These are phyloP conservation scores for Raillietiella orientalis DNA, from an alignment of 2,888 invertebrate species.

Conservation along the genomic window DNA sequence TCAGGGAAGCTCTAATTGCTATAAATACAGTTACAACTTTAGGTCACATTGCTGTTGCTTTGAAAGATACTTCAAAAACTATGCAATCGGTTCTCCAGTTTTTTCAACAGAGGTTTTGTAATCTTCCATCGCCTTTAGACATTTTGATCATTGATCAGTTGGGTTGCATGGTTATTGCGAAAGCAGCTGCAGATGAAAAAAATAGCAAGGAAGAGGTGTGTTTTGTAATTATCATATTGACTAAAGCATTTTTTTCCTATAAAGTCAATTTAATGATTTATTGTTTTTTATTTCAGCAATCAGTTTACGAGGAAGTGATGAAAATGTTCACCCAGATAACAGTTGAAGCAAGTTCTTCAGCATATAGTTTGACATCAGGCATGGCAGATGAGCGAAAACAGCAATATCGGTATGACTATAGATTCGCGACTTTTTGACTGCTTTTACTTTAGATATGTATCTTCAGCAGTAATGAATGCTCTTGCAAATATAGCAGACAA, in stretches of 20 bases:
- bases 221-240: constrained; percentile 4
- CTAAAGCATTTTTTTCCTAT: constrained; percentile 9
- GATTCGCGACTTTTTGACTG: constrained; percentile 4
- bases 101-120: constrained; percentile 75
- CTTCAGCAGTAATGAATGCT: constrained; percentile 80
- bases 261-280: not conserved
- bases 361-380: constrained; percentile 21
- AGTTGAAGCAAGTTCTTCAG: constrained; percentile 54
- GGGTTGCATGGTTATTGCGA: constrained; percentile 89
- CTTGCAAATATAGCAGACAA: constrained; percentile 83
- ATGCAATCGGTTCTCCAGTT: constrained; percentile 84
- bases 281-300: constrained; percentile 13
- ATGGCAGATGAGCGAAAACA: constrained; percentile 22
- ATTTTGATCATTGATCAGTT: constrained; percentile 84
- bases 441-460: constrained; percentile 32
- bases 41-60: constrained; percentile 78
- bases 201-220: not conserved
- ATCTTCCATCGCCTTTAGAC: constrained; percentile 68
- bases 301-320: constrained; percentile 76
- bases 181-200: constrained; percentile 30
- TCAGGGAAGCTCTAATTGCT: constrained; percentile 63
- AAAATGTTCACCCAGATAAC: constrained; percentile 88
- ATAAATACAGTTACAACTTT: constrained; percentile 90
- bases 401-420: constrained; percentile 17
- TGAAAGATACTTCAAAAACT: constrained; percentile 72